A percentile compares a stretch with the other conserved stretches of the same genome.
Evolutionary conservation across 1,140 invertebrate species (phyloP).

Genomic region (Carposina sasakii): DNA sequence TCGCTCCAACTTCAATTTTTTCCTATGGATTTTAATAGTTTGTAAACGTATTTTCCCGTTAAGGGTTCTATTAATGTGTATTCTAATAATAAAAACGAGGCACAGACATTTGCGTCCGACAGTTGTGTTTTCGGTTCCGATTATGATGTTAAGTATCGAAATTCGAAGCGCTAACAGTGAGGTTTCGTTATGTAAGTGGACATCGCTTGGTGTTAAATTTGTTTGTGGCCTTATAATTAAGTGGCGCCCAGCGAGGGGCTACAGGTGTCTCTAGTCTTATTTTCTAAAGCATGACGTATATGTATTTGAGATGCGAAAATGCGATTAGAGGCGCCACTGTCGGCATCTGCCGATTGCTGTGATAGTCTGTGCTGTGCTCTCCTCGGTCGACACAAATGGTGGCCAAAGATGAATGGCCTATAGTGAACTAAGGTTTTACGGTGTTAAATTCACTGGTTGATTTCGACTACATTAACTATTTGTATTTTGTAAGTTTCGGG

Average conservation of each 20-base stretch:
- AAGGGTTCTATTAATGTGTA: no score
- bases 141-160: slow-evolving; percentile 25
- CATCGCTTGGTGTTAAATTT: slow-evolving; percentile 52
- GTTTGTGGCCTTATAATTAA: slow-evolving; percentile 65
- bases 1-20: slow-evolving; percentile 49
- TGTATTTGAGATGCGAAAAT: slow-evolving; percentile 22
- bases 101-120: slow-evolving; percentile 41
- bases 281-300: slow-evolving; percentile 13
- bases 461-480: no score
- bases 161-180: slow-evolving; percentile 41
- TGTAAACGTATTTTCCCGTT: no score
- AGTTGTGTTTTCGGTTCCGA: slow-evolving; percentile 29
- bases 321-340: slow-evolving; percentile 28
- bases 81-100: no score
- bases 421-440: no score
- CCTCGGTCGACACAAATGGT: slow-evolving; percentile 38
- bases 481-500: no score
- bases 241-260: slow-evolving; percentile 43
- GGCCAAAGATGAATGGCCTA: no score
- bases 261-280: slow-evolving; percentile 32
- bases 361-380: slow-evolving; percentile 65
- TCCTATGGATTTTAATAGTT: slow-evolving; percentile 38
- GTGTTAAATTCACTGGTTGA: no score
- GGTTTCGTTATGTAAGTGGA: slow-evolving; percentile 32
- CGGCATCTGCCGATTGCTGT: slow-evolving; percentile 53